Base-by-base conservation (phyloP, 2,888 invertebrate species). In the Aphidoletes aphidimyza region DNA sequence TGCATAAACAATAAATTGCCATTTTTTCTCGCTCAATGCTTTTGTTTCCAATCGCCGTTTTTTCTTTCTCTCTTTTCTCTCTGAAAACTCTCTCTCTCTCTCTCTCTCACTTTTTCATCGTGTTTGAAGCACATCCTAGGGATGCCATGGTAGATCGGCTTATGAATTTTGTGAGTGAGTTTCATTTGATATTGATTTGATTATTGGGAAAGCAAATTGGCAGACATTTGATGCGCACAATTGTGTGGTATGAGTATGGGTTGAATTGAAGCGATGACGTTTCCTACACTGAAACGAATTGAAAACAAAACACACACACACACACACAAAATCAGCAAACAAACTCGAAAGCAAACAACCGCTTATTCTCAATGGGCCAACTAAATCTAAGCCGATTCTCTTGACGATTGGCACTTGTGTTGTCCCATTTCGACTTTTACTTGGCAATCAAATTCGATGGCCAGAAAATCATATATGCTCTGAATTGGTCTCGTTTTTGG, bases 311-410 rank as follows among this genome's bases (percentile, higher is more conserved):
- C 42, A 14, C 42, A 42, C 42, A 9, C 6, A 42, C 14, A 42
- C 42, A 19, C 9, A 19, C 6, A 54, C 17, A 6, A 17, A 19
- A 54, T 8, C 5, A n/a, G 54, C 54, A 8, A 42, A 9, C 9
- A 54, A 54, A 54, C 6, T 6, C 36, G 36, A 36, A 78, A 19
- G 47, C 47, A 78, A 78, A 36, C 5, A 19, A 78, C 3, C 11
- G n/a, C 37, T 37, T 37, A 81, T 37, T 81, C 81, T 37, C 81
- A n/a, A 37, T 22, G 37, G 81, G 37, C 81, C 81, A 81, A 81
- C 81, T 81, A 81, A 37, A 37, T 81, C 81, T 81, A 69, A 69
- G 69, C 69, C 69, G n/a, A 81, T 81, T 37, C 37, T 81, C 37
- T 81, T 37, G 81, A 1, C n/a, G 81, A 37, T 81, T 81, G n/a